These are phyloP conservation scores for Panopea generosa DNA, from an alignment of 2,888 invertebrate species.

Conservation along the genomic window DNA sequence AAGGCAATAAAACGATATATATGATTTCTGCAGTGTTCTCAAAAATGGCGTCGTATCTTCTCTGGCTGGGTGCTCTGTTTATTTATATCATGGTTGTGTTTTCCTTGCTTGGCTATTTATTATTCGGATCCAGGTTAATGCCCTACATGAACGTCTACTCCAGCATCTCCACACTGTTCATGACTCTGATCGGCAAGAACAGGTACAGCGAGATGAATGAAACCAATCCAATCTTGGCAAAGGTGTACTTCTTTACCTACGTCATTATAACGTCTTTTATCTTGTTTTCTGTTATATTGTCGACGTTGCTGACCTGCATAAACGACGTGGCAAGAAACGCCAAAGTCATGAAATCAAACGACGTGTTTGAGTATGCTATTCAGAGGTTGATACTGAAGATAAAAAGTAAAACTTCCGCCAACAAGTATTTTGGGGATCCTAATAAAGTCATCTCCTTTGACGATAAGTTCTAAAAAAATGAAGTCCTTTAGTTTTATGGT, in stretches of 20 bases:
- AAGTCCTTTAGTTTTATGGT: too few relatives aligned
- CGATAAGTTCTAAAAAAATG: not conserved
- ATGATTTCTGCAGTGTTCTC: not conserved
- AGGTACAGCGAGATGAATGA: slow-evolving; percentile 63
- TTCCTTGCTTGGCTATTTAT: slow-evolving; percentile 37
- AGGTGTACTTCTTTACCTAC: slow-evolving; percentile 69
- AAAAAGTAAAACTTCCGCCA: too few relatives aligned
- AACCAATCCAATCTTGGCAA: slow-evolving; percentile 60
- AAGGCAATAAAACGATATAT: slow-evolving; percentile 63
- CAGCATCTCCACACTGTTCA: slow-evolving; percentile 64
- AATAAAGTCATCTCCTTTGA: too few relatives aligned
- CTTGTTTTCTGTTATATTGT: slow-evolving; percentile 64
- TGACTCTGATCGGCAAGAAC: slow-evolving; percentile 70
- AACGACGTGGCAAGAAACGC: not conserved
- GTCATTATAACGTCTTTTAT: slow-evolving; percentile 65
- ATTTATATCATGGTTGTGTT: not conserved
- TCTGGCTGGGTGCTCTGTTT: not conserved
- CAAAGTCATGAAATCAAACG: not conserved
- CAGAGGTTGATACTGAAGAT: not conserved
- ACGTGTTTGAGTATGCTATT: not conserved
- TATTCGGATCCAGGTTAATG: slow-evolving; percentile 63
- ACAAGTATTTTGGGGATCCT: too few relatives aligned
- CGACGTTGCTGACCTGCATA: not conserved
- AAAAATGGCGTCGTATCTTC: not conserved
- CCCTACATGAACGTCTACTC: slow-evolving; percentile 64